These are phyloP conservation scores for Parazoanthus darwini DNA, from an alignment of 92 coral and sea anemone genomes.

Conservation along the genomic window DNA sequence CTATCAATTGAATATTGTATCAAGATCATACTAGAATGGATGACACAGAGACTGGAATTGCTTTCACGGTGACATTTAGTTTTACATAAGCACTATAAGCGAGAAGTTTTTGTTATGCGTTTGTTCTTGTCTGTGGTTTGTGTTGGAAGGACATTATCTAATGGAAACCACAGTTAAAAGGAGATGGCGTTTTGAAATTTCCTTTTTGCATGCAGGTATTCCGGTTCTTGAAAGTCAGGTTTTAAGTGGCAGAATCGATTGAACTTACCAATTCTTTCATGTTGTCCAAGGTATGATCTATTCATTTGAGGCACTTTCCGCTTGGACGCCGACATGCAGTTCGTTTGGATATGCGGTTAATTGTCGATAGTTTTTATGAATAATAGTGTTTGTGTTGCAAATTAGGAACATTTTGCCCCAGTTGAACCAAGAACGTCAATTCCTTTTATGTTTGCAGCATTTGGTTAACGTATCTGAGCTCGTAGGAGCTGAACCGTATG, in stretches of 20 bases:
- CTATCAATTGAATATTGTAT: background rate
- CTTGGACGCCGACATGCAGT: no score
- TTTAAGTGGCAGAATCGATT: background rate
- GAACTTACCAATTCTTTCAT: background rate
- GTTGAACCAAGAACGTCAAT: background rate
- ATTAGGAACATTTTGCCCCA: background rate
- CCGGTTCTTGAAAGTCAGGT: background rate
- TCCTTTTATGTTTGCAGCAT: background rate
- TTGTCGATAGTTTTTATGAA: slow-evolving; percentile 3
- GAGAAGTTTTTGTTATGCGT: background rate
- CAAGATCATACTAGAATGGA: background rate
- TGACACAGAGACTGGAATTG: background rate
- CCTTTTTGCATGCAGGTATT: background rate
- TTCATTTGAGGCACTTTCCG: background rate
- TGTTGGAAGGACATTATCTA: background rate
- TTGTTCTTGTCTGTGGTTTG: background rate
- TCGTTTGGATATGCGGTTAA: background rate
- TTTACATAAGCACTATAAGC: no score
- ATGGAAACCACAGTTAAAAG: background rate
- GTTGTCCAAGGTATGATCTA: background rate
- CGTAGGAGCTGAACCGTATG: background rate
- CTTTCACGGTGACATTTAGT: background rate
- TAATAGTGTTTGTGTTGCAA: slow-evolving; percentile 3
- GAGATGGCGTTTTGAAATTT: background rate
- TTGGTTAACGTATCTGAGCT: background rate